Conservation (phyloP, 2,888 invertebrate species). For the Hipparchia semele region DNA sequence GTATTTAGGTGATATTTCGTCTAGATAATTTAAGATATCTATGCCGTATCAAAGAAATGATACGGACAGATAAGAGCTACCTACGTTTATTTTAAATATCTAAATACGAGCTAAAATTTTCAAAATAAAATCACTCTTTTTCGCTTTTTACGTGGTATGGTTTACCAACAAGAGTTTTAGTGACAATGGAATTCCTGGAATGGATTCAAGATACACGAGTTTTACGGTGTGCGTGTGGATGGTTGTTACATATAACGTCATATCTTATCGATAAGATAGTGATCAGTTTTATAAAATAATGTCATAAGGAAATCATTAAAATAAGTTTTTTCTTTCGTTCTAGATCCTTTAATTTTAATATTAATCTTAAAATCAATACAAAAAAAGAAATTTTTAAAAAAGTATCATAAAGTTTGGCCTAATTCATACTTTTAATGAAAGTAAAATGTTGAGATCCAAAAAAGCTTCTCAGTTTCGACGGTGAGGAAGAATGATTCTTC, state of each 20-base stretch:
- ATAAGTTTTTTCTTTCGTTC: neutral
- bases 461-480: constrained; percentile 54
- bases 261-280: constrained; percentile 22
- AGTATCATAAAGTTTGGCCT: neutral
- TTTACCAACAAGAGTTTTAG: neutral
- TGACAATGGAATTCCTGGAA: neutral
- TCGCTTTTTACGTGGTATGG: neutral
- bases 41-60: constrained; percentile 2
- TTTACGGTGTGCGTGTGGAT: constrained; percentile 21
- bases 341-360: no score
- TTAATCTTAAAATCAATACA: no score
- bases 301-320: neutral
- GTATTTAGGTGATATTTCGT: constrained; percentile 1
- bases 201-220: neutral
- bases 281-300: constrained; percentile 15
- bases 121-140: neutral
- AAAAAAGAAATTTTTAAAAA: neutral
- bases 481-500: constrained; percentile 50
- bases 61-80: constrained; percentile 1
- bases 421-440: constrained; percentile 51
- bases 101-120: neutral
- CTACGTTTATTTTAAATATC: neutral
- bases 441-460: constrained; percentile 62
- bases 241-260: constrained; percentile 4
- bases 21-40: constrained; percentile 4